Conservation (phyloP, 2,888 invertebrate species). For the Pheosia gnoma region DNA sequence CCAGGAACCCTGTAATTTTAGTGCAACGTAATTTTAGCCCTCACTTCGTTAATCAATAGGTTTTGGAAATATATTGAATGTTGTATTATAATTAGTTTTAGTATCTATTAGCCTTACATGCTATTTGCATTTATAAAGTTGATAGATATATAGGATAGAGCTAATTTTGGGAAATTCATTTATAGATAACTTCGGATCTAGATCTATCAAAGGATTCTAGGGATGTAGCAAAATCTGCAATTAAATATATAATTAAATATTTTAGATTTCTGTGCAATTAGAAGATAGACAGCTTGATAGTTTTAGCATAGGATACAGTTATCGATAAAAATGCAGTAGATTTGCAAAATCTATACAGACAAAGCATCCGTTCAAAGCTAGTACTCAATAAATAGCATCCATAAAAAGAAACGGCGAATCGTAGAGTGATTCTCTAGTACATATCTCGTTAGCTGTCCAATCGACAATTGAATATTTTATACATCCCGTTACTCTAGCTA, state of each 20-base stretch:
- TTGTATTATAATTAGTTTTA: not conserved
- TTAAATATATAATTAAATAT: too few species aligned
- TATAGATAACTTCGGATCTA: too few species aligned
- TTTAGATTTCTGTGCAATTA: too few species aligned
- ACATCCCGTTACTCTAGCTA: constrained; percentile 35
- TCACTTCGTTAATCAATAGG: constrained; percentile 14
- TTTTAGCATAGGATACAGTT: not conserved
- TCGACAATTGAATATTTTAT: constrained; percentile 54
- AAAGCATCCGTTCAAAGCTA: not conserved
- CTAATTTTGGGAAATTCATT: too few species aligned
- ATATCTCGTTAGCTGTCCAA: constrained; percentile 55
- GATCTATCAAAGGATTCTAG: too few species aligned
- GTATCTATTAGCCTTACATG: not conserved
- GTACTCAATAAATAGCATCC: not conserved
- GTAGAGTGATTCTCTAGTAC: constrained; percentile 42
- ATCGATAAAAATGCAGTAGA: too few species aligned
- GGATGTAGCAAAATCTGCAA: too few species aligned
- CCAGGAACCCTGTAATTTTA: constrained; percentile 20
- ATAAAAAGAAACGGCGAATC: constrained; percentile 26
- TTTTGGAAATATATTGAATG: constrained; percentile 5
- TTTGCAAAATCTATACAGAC: not conserved
- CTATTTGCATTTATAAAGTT: too few species aligned
- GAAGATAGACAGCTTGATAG: too few species aligned
- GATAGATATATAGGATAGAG: too few species aligned
- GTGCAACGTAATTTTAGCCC: constrained; percentile 24